A percentile compares a stretch with the other conserved stretches of the same genome.
phyloP scores from a whole-genome alignment of 1,140 invertebrate genomes.

The Magallana ariakensis region DNA sequence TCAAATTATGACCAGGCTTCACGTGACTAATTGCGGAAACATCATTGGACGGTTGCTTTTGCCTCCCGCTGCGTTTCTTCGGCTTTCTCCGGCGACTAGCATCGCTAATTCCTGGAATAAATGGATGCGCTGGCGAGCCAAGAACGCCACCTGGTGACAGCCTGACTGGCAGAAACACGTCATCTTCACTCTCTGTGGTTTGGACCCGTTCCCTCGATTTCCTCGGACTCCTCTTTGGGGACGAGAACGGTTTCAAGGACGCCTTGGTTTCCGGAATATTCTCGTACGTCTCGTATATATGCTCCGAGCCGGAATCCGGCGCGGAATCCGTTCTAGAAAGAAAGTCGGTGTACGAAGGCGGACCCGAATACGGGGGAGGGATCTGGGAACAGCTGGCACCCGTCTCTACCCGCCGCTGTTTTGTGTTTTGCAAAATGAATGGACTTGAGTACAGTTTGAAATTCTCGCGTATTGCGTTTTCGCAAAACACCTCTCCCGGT shows the following conservation, averaged over 20 bases:
- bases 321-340: conserved; percentile 53
- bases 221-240: conserved; percentile 43
- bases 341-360: conserved; percentile 63
- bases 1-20: not conserved
- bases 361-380: conserved; percentile 60
- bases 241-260: conserved; percentile 2
- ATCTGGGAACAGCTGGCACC: not conserved
- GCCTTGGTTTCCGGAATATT: conserved; percentile 9
- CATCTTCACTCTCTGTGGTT: conserved; percentile 53
- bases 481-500: conserved; percentile 49
- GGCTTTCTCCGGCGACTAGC: conserved; percentile 17
- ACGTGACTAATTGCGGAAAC: not conserved
- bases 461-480: conserved; percentile 61
- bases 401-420: not conserved
- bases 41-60: not conserved
- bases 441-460: conserved; percentile 59
- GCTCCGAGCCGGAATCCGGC: conserved; percentile 42
- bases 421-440: conserved; percentile 45
- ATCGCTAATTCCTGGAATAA: conserved; percentile 9
- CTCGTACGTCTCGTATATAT: conserved; percentile 34
- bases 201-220: conserved; percentile 28
- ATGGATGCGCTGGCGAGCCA: not conserved
- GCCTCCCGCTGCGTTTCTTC: conserved; percentile 26
- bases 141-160: not conserved
- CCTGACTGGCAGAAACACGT: conserved; percentile 48